A percentile compares a stretch with the other conserved stretches of the same genome.
Conservation (phyloP, 2,113 vertebrate species). For the Phylloscopus whistleri region DNA sequence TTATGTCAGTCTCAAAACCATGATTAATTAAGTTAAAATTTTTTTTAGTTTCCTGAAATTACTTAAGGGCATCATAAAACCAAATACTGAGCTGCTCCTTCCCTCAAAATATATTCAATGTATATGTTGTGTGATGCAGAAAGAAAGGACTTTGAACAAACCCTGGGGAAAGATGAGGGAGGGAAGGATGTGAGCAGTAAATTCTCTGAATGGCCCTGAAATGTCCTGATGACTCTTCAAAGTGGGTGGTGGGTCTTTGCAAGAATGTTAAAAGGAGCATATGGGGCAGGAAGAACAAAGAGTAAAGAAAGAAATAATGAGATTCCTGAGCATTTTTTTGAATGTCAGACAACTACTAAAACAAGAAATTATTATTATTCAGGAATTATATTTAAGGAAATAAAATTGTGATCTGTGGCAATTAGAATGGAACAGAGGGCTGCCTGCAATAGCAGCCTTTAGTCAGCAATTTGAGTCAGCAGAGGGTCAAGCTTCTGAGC, state of each 20-base stretch:
- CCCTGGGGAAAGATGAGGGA: neutral
- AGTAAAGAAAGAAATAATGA: neutral
- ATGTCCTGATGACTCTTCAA: neutral
- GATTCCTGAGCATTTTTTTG: neutral
- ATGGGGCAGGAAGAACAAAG: neutral
- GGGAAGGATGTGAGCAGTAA: neutral
- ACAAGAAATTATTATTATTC: neutral
- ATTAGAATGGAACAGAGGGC: neutral
- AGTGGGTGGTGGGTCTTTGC: neutral
- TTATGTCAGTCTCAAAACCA: neutral
- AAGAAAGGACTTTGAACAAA: neutral
- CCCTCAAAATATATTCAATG: neutral
- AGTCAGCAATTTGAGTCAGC: neutral
- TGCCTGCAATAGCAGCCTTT: neutral
- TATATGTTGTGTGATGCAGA: neutral
- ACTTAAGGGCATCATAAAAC: neutral
- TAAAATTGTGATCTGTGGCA: neutral
- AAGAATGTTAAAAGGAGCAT: neutral
- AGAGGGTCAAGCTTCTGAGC: slow-evolving; percentile 9
- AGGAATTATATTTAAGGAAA: neutral
- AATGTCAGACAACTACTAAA: neutral
- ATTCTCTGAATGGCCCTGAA: neutral
- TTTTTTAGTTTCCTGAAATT: neutral
- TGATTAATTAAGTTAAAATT: neutral
- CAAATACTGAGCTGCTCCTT: neutral